Conservation (phyloP, 2,113 vertebrate species). For the Ameiurus melas region DNA sequence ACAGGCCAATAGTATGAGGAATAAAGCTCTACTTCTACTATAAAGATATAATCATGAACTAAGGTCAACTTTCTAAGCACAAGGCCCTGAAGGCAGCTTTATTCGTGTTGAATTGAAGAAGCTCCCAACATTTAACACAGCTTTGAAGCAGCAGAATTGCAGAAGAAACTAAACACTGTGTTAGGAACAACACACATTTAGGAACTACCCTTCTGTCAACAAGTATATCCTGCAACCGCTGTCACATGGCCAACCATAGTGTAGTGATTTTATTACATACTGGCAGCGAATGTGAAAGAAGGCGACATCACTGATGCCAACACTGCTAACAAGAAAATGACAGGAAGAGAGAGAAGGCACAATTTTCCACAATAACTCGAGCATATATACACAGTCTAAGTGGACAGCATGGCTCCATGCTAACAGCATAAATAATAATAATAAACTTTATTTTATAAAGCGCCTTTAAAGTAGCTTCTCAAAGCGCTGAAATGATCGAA, state of each 20-base stretch:
- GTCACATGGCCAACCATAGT: not conserved
- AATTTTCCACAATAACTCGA: not conserved
- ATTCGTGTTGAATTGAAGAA: not conserved
- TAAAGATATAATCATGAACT: not conserved
- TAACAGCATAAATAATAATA: not conserved
- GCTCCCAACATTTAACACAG: not conserved
- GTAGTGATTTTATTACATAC: not conserved
- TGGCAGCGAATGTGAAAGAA: not conserved
- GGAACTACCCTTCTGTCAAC: constrained; percentile 4
- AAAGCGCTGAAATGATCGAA: too few species aligned
- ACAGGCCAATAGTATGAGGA: not conserved
- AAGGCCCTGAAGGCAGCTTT: not conserved
- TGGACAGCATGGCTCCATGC: not conserved
- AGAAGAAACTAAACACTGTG: not conserved
- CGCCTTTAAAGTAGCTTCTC: too few species aligned
- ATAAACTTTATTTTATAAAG: too few species aligned
- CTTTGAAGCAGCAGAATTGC: not conserved
- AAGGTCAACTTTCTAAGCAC: not conserved
- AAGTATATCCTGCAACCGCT: constrained; percentile 11
- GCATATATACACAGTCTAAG: not conserved
- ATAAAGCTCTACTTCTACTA: not conserved
- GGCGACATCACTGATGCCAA: not conserved
- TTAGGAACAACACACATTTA: not conserved
- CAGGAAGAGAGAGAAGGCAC: not conserved
- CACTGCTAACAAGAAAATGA: not conserved